Percentiles rank a stretch among this genome's conserved stretches.
These are phyloP conservation scores for Dryobates pubescens DNA, from an alignment of 2,797 vertebrate genomes.

Conservation along the genomic window DNA sequence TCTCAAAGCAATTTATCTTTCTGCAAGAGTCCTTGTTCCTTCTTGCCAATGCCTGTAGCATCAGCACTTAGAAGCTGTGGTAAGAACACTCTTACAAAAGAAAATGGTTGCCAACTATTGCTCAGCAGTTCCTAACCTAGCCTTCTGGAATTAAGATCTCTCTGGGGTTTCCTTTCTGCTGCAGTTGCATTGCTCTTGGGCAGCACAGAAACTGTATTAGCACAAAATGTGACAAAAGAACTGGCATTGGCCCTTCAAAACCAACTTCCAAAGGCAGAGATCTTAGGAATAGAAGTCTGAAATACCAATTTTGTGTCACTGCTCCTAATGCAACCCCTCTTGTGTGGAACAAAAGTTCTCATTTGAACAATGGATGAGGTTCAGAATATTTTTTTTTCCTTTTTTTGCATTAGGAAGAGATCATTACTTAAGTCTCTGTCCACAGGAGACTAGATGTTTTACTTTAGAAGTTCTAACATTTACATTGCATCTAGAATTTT, in stretches of 20 bases:
- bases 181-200: not conserved
- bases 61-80: not conserved
- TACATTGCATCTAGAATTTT: not conserved
- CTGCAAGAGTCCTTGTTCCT: not conserved
- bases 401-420: not conserved
- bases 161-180: not conserved
- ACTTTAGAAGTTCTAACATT: not conserved
- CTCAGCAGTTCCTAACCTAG: conserved; percentile 17
- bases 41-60: not conserved
- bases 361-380: not conserved
- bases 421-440: not conserved
- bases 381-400: not conserved
- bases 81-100: not conserved
- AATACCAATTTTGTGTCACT: not conserved
- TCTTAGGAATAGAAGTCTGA: not conserved
- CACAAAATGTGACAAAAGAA: not conserved
- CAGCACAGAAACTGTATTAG: not conserved
- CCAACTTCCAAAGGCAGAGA: not conserved
- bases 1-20: conserved; percentile 10
- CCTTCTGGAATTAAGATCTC: not conserved
- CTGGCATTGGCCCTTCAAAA: not conserved
- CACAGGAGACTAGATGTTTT: not conserved
- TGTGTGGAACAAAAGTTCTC: not conserved
- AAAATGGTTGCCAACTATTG: not conserved
- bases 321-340: not conserved